Evolutionary conservation across 2,113 vertebrate species (phyloP), one percentile per base, ranked within the genome.

Genomic region (Fukomys damarensis): DNA sequence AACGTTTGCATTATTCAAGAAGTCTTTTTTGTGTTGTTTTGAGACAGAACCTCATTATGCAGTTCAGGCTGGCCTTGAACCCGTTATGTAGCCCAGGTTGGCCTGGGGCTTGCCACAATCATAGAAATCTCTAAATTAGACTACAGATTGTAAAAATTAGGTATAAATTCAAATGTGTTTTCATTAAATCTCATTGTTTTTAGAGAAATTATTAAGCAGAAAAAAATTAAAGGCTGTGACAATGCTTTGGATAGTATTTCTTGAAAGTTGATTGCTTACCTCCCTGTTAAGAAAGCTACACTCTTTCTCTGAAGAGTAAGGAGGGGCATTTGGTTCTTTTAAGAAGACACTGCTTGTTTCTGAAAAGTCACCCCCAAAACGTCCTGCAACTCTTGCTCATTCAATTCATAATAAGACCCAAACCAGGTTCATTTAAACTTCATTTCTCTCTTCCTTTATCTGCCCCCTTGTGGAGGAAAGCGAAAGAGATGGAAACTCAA

Each of bases 401-500:
- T 1, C 24, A 76, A 56, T 79, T 41, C 96, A 68, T 6, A 77
- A 85, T 72, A 77, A 96, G 90, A 88, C 26, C 49, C 56, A 56
- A 85, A 81, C 46, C 41, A 61, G 86, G 24, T 61, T 90, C 41
- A 70, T 0, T 61, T 28, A 46, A 86, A 70, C 74, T 86, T 91
- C 58, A 56, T 11, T 68, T 89, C 58, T 63, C 93, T 84, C 72
- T 89, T 85, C 85, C 95, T 93, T 87, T 49, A 74, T 59, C 95
- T 93, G 97, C 94, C 96, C 97, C 76, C 96, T 97, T 76, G 97
- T 97, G 97, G 97, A 93, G 14, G 38, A 79, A 30, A 11, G 52
- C 58, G 85, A 72, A 82, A 92, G 61, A 85, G 32, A 7, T 3
- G 7, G 65, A 89, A n/a, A 43, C 24, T 61, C 77, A 30, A 85